These are phyloP conservation scores for Zapornia atra DNA, from an alignment of 2,113 vertebrate genomes.

Conservation along the genomic window DNA sequence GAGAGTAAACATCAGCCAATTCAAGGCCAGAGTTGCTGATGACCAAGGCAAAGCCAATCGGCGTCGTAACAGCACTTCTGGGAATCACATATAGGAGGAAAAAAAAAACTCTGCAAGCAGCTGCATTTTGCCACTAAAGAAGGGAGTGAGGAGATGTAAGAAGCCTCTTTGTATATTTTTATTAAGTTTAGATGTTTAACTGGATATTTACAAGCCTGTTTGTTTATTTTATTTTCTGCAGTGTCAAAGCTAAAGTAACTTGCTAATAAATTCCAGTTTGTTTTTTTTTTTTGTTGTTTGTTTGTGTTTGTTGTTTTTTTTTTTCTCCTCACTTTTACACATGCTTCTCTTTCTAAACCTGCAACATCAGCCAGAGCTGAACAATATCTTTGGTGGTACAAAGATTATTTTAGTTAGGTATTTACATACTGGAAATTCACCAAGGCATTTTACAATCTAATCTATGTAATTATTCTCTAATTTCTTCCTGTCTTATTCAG, in stretches of 20 bases:
- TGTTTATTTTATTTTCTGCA: background rate
- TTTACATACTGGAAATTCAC: background rate
- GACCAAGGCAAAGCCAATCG: too few relatives aligned
- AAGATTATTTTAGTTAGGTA: background rate
- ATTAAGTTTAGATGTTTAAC: background rate
- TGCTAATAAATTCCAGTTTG: background rate
- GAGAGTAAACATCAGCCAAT: too few relatives aligned
- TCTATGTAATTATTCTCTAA: background rate
- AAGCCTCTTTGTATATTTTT: background rate
- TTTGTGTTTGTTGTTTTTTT: background rate
- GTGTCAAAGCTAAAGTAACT: background rate
- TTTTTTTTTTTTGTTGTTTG: too few relatives aligned
- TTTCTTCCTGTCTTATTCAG: background rate
- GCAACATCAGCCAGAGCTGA: background rate
- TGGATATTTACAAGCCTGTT: background rate
- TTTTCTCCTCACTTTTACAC: background rate
- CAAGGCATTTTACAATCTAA: background rate
- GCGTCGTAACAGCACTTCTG: too few relatives aligned
- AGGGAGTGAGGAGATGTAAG: too few relatives aligned
- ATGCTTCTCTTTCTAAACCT: background rate
- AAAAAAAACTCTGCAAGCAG: too few relatives aligned
- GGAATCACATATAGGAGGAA: too few relatives aligned
- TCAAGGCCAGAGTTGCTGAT: too few relatives aligned
- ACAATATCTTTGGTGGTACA: background rate
- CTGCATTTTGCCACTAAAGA: too few relatives aligned